phyloP scores from a whole-genome alignment of 1,140 invertebrate species.

The Leptonema lineaticorne region DNA sequence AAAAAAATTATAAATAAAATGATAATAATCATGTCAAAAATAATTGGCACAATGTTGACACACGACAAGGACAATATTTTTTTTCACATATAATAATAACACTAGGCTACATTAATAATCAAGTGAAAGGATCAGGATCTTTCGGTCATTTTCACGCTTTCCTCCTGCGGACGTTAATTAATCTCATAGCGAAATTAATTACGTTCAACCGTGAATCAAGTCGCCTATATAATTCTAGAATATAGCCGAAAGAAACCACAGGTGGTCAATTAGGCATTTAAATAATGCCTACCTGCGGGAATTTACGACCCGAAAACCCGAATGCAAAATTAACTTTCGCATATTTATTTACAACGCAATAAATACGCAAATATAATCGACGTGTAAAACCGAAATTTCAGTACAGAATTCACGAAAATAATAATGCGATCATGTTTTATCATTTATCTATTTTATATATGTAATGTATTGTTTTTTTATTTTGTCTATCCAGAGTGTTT shows the following conservation, averaged over 20 bases:
- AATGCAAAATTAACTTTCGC: too few species aligned
- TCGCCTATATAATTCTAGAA: not conserved
- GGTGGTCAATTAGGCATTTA: slow-evolving; percentile 17
- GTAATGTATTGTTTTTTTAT: not conserved
- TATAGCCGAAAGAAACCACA: slow-evolving; percentile 8
- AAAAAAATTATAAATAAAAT: too few species aligned
- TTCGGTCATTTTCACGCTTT: too few species aligned
- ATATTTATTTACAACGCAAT: too few species aligned
- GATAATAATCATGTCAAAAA: slow-evolving; percentile 15
- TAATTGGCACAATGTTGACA: slow-evolving; percentile 13
- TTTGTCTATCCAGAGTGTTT: not conserved
- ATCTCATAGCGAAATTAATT: not conserved
- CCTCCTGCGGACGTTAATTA: not conserved
- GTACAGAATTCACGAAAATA: not conserved
- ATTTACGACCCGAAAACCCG: too few species aligned
- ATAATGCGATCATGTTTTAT: not conserved
- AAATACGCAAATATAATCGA: too few species aligned
- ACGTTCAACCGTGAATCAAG: too few species aligned
- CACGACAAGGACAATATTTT: not conserved
- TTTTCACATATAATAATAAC: not conserved
- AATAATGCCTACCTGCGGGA: slow-evolving; percentile 2
- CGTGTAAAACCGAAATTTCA: slow-evolving; percentile 2
- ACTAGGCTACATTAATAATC: not conserved
- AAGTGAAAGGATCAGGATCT: not conserved
- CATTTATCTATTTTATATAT: not conserved